phyloP scores from a whole-genome alignment of 1,140 invertebrate species.

The Drosophila virilis region DNA sequence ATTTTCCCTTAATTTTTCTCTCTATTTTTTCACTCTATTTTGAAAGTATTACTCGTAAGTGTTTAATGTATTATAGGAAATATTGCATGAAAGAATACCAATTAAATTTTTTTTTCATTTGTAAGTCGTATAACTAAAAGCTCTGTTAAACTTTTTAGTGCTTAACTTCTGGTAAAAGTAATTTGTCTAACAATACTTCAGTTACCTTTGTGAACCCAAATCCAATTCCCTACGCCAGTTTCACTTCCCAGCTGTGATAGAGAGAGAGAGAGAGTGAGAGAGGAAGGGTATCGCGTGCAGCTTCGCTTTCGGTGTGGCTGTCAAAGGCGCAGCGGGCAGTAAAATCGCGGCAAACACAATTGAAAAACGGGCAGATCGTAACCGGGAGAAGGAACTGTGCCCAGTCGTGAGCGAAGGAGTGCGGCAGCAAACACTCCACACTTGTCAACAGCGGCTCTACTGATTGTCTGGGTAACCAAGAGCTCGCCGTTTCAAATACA shows the following conservation, averaged over 20 bases:
- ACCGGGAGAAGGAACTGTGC: slow-evolving; percentile 11
- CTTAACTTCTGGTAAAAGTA: slow-evolving; percentile 15
- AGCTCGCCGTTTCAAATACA: slow-evolving; percentile 14
- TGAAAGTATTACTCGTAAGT: too few relatives aligned
- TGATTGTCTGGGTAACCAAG: slow-evolving; percentile 44
- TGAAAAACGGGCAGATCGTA: slow-evolving; percentile 55
- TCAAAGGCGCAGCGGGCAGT: slow-evolving; percentile 73
- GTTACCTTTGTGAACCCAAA: slow-evolving; percentile 22
- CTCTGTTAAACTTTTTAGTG: too few relatives aligned
- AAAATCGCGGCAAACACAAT: slow-evolving; percentile 76
- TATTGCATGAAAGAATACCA: too few relatives aligned
- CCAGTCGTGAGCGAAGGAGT: slow-evolving; percentile 69
- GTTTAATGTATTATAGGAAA: too few relatives aligned
- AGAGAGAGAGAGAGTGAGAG: slow-evolving; percentile 2
- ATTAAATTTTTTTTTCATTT: too few relatives aligned
- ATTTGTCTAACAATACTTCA: slow-evolving; percentile 33
- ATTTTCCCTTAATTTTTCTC: too few relatives aligned
- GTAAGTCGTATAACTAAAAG: too few relatives aligned
- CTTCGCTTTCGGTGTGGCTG: slow-evolving; percentile 48
- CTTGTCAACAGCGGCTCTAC: slow-evolving; percentile 72
- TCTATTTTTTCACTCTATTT: too few relatives aligned
- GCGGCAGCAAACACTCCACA: slow-evolving; percentile 81
- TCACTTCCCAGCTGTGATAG: neutral
- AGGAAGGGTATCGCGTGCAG: slow-evolving; percentile 25
- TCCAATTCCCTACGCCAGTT: slow-evolving; percentile 28